A percentile compares a stretch with the other conserved stretches of the same genome.
phyloP scores from a whole-genome alignment of 2,113 vertebrate genomes.

The Hipposideros armiger region DNA sequence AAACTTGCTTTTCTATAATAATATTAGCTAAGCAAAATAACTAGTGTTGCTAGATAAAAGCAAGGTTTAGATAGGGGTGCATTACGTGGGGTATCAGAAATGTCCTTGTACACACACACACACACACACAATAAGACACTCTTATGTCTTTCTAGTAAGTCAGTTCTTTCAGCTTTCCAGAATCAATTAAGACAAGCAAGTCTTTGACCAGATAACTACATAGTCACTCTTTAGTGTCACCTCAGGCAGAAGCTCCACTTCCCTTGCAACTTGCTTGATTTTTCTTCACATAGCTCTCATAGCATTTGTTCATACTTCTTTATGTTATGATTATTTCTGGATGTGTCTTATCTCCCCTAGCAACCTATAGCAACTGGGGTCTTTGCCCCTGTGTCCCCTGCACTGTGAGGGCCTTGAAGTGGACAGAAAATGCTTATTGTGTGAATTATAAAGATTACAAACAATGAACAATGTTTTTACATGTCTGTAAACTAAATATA shows the following conservation, averaged over 20 bases:
- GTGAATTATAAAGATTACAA: conserved; percentile 2
- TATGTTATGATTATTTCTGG: conserved; percentile 25
- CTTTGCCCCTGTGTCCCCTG: neutral
- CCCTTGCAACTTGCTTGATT: neutral
- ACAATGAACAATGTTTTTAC: neutral
- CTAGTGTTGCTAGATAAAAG: neutral
- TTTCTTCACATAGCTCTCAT: neutral
- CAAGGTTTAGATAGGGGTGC: neutral
- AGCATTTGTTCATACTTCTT: neutral
- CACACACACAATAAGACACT: too few relatives aligned
- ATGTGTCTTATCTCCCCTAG: neutral
- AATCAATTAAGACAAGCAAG: neutral
- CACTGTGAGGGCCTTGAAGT: neutral
- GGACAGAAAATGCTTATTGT: neutral
- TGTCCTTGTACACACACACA: neutral
- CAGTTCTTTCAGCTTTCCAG: neutral
- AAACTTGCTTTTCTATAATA: neutral
- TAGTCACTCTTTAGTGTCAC: neutral
- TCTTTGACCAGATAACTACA: neutral
- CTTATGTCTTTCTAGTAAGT: neutral
- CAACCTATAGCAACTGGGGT: neutral
- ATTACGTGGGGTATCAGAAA: neutral
- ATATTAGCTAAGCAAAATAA: conserved; percentile 11
- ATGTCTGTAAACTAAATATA: neutral
- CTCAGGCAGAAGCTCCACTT: neutral